Evolutionary conservation across 2,113 vertebrate genomes (phyloP).

Genomic region (Anolis carolinensis): DNA sequence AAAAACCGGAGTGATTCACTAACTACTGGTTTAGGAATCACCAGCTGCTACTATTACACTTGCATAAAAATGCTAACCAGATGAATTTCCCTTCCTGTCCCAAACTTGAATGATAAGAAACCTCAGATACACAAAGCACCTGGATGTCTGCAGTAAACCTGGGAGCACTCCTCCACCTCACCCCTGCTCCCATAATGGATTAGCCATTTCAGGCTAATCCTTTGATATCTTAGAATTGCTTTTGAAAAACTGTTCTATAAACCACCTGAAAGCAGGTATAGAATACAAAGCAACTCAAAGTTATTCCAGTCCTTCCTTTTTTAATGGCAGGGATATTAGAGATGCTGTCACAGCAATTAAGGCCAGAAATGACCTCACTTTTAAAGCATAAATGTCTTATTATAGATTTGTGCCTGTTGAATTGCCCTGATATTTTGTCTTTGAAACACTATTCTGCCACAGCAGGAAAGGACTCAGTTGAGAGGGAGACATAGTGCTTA

Average conservation of each 20-base stretch:
- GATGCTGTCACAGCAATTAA: slow-evolving; percentile 49
- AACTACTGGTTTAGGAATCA: too few species aligned
- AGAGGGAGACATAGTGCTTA: not conserved
- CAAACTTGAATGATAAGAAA: too few species aligned
- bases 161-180: not conserved
- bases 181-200: not conserved
- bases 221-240: not conserved
- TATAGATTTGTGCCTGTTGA: slow-evolving; percentile 49
- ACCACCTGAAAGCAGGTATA: slow-evolving; percentile 1
- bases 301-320: not conserved
- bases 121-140: not conserved
- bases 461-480: slow-evolving; percentile 14
- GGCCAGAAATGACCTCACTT: slow-evolving; percentile 47
- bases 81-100: too few species aligned
- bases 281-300: slow-evolving; percentile 46
- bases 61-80: too few species aligned
- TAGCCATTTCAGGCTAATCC: not conserved
- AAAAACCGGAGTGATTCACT: too few species aligned
- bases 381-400: slow-evolving; percentile 48
- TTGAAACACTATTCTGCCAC: slow-evolving; percentile 39
- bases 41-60: too few species aligned
- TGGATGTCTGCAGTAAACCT: rapidly evolving
- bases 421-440: slow-evolving; percentile 47
- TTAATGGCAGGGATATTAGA: slow-evolving; percentile 43
- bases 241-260: not conserved